Conservation (phyloP, 2,797 vertebrate species). For the Capromys pilorides region DNA sequence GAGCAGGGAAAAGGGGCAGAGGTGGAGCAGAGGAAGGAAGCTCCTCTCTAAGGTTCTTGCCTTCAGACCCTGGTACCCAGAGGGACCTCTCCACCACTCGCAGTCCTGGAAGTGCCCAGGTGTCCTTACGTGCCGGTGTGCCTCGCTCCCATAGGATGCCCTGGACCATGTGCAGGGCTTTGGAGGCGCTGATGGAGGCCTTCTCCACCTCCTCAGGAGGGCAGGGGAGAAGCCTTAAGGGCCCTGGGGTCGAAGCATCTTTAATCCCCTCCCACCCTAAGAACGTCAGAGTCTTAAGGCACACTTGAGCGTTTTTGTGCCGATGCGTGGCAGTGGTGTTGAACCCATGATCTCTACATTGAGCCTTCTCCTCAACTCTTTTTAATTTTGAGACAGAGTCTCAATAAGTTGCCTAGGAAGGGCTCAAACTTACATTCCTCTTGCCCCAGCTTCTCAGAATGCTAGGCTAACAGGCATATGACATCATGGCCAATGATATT, state of each 20-base stretch:
- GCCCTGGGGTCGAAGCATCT: not conserved
- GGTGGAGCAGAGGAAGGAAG: not conserved
- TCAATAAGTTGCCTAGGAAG: not conserved
- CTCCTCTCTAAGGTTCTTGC: not conserved
- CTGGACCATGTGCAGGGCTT: fast-evolving
- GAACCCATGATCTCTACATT: not conserved
- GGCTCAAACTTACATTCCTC: not conserved
- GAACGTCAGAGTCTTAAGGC: not conserved
- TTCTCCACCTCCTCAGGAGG: not conserved
- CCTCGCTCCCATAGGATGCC: not conserved
- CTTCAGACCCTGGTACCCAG: not conserved
- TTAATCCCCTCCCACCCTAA: not conserved
- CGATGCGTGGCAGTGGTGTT: not conserved
- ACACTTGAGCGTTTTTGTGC: not conserved
- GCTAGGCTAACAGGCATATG: not conserved
- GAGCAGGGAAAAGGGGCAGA: not conserved
- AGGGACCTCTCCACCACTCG: not conserved
- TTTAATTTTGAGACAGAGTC: not conserved
- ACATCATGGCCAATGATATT: not conserved
- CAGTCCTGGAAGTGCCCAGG: not conserved
- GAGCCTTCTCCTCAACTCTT: not conserved
- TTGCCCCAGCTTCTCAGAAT: not conserved
- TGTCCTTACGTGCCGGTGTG: not conserved
- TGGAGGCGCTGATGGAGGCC: not conserved
- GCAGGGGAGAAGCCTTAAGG: not conserved